Evolutionary conservation across 2,113 vertebrate species (phyloP).

Genomic region (zebrafish (Danio rerio)): DNA sequence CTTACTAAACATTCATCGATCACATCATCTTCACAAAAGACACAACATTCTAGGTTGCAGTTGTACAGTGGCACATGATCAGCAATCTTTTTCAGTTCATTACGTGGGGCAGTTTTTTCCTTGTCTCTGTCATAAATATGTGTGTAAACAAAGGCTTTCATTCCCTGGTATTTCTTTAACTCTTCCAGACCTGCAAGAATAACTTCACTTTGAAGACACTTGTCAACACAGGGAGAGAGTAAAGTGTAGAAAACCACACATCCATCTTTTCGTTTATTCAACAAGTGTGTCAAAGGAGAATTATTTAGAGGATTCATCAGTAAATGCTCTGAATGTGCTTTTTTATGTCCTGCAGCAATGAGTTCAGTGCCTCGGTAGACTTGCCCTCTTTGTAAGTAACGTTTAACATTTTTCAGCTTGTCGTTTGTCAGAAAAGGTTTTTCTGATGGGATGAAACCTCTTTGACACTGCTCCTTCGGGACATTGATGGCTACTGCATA

Average conservation of each 20-base stretch:
- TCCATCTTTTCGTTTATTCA: neutral
- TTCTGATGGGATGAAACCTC: accelerated
- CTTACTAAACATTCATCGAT: too few relatives aligned
- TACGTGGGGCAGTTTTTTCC: accelerated
- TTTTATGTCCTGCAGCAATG: neutral
- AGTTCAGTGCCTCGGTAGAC: neutral
- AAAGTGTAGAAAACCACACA: slow-evolving; percentile 36
- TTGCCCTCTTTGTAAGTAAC: accelerated
- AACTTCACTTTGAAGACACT: neutral
- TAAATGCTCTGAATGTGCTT: slow-evolving; percentile 13
- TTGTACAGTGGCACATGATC: neutral
- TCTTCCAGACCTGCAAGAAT: neutral
- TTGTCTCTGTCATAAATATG: neutral
- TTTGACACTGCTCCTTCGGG: neutral
- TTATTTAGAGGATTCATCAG: neutral
- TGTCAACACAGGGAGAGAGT: neutral
- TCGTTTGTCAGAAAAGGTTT: neutral
- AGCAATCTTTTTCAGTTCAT: neutral
- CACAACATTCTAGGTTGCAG: neutral
- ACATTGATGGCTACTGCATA: slow-evolving; percentile 26
- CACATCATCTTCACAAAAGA: neutral
- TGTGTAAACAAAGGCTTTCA: too few relatives aligned
- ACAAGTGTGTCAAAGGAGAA: neutral
- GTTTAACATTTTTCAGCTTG: accelerated
- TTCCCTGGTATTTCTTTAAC: neutral